Percentiles rank a stretch among this genome's conserved stretches.
These are phyloP conservation scores for Sitta carolinensis DNA, from an alignment of 2,797 vertebrate species.

Conservation along the genomic window DNA sequence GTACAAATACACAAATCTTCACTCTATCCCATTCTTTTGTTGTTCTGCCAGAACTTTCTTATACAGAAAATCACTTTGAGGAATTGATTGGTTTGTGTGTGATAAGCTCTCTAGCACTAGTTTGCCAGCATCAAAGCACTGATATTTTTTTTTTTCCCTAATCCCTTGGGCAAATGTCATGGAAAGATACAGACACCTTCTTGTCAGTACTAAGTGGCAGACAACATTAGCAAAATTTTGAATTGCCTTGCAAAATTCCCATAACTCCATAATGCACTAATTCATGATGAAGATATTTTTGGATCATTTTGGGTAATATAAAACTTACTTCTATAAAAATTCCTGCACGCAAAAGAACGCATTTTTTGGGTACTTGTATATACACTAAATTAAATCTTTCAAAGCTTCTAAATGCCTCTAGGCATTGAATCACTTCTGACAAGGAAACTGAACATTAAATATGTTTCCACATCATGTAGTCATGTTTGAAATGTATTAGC, in stretches of 20 bases:
- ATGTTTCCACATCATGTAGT: not conserved
- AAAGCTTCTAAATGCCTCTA: not conserved
- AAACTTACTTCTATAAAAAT: not conserved
- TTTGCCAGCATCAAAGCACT: conserved; percentile 19
- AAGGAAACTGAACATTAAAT: not conserved
- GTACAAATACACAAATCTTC: not conserved
- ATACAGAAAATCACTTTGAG: conserved; percentile 8
- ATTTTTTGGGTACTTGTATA: not conserved
- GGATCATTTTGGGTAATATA: not conserved
- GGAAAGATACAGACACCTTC: not conserved
- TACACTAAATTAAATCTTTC: not conserved
- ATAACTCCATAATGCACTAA: not conserved
- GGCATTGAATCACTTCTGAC: not conserved
- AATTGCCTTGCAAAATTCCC: not conserved
- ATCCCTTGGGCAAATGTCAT: not conserved
- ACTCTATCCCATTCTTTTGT: not conserved
- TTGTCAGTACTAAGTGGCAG: not conserved
- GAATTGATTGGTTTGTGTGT: conserved; percentile 28
- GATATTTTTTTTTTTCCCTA: not conserved
- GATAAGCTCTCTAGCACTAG: conserved; percentile 4
- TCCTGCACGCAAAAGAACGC: not conserved
- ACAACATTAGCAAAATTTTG: not conserved
- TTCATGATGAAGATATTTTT: not conserved
- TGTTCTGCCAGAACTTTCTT: conserved; percentile 22
- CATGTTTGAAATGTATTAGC: not conserved